These are phyloP conservation scores for Dipodomys ordii DNA, from an alignment of 2,113 vertebrate genomes.

Conservation along the genomic window DNA sequence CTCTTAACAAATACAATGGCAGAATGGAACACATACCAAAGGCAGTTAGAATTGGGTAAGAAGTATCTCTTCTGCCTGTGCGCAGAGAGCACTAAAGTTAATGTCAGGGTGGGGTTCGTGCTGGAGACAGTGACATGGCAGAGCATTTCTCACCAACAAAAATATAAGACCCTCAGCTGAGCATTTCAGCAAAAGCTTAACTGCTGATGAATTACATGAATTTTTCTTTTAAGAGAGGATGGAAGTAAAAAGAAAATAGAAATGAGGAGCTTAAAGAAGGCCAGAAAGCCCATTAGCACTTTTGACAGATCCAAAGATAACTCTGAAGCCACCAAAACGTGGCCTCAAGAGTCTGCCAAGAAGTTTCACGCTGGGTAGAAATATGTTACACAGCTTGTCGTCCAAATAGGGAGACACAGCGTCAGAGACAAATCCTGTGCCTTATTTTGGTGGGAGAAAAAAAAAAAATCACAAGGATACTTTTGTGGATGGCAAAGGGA, in stretches of 20 bases:
- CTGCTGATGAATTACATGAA: constrained; percentile 82
- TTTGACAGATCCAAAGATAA: constrained; percentile 92
- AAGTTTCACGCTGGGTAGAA: constrained; percentile 90
- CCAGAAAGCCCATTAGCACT: constrained; percentile 91
- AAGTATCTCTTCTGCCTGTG: not conserved
- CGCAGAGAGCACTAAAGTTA: constrained; percentile 65
- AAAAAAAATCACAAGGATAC: constrained; percentile 74
- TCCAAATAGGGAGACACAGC: constrained; percentile 89
- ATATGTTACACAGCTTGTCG: constrained; percentile 92
- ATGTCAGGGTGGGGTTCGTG: constrained; percentile 66
- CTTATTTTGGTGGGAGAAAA: constrained; percentile 82
- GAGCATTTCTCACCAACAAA: constrained; percentile 73
- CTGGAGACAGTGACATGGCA: constrained; percentile 77
- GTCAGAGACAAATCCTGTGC: constrained; percentile 85
- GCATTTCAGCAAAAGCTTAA: constrained; percentile 75
- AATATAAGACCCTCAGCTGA: constrained; percentile 77
- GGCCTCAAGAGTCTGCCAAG: constrained; percentile 91
- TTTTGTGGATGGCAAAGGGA: constrained; percentile 61
- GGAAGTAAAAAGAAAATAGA: constrained; percentile 89
- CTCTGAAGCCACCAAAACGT: constrained; percentile 89
- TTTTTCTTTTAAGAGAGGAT: constrained; percentile 82
- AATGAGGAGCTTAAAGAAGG: constrained; percentile 90
- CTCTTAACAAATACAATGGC: constrained; percentile 10
- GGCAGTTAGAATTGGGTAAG: not conserved
- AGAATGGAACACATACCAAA: constrained; percentile 10